phyloP scores from a whole-genome alignment of 2,797 vertebrate species.

The Peromyscus melanophrys region DNA sequence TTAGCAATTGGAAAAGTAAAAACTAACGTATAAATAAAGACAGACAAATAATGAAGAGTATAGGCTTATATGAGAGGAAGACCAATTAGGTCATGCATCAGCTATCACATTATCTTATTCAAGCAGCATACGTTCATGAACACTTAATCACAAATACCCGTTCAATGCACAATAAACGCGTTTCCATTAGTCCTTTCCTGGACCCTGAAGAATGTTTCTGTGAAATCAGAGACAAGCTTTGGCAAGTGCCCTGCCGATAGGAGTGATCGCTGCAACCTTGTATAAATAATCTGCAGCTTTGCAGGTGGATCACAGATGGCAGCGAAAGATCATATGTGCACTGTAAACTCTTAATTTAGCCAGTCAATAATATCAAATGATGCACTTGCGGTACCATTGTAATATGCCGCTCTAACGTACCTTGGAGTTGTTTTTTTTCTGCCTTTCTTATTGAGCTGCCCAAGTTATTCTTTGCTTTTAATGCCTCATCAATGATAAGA shows the following conservation, averaged over 20 bases:
- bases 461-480: background rate
- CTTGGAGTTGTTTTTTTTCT: background rate
- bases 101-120: background rate
- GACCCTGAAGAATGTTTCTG: background rate
- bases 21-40: background rate
- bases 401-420: background rate
- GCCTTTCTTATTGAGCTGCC: background rate
- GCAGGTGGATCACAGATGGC: conserved; percentile 21
- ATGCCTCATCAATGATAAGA: background rate
- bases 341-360: conserved; percentile 49
- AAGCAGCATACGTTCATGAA: background rate
- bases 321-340: background rate
- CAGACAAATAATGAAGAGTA: background rate
- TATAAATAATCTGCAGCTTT: conserved; percentile 47
- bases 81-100: background rate
- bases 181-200: conserved; percentile 3
- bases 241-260: background rate
- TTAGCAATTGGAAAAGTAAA: background rate
- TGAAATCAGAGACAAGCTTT: conserved; percentile 33
- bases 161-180: background rate
- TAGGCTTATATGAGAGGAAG: background rate
- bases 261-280: background rate
- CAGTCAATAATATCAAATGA: background rate
- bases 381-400: background rate
- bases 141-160: background rate